These are phyloP conservation scores for Cryptoblepharus egeriae DNA, from an alignment of 2,797 vertebrate species.

Conservation along the genomic window DNA sequence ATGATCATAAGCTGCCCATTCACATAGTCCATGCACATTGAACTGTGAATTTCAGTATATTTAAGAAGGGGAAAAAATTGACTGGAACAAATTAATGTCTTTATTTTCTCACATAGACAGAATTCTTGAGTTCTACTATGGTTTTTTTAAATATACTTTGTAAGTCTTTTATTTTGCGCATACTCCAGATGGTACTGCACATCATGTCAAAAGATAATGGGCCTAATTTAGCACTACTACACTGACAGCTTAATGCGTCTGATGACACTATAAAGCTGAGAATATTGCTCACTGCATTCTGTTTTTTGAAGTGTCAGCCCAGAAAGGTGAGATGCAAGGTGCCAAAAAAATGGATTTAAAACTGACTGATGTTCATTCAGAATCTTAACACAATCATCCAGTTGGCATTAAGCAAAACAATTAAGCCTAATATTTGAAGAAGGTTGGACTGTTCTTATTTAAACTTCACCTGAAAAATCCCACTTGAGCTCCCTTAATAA, in stretches of 20 bases:
- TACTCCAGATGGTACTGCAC: conserved; percentile 23
- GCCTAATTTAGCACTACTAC: conserved; percentile 21
- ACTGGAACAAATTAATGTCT: neutral
- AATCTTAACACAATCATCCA: conserved; percentile 8
- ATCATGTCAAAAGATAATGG: conserved; percentile 38
- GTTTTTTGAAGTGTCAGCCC: conserved; percentile 13
- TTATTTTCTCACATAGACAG: neutral
- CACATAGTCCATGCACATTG: neutral
- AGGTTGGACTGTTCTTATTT: conserved; percentile 21
- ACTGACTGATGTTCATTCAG: conserved; percentile 23
- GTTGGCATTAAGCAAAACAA: conserved; percentile 9
- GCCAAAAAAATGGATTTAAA: neutral
- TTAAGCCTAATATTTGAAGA: conserved; percentile 31
- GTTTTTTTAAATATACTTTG: neutral
- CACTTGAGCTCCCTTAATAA: neutral
- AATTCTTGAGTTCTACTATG: neutral
- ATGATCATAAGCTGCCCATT: neutral
- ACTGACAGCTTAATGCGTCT: conserved; percentile 30
- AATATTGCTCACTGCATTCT: conserved; percentile 12
- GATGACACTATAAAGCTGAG: conserved; percentile 17
- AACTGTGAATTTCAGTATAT: neutral
- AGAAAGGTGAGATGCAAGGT: conserved; percentile 1
- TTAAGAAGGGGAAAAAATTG: neutral
- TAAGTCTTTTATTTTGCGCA: conserved; percentile 20
- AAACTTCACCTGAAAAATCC: conserved; percentile 10